phyloP scores from a whole-genome alignment of 2,888 invertebrate genomes.

The Apamea monoglypha region DNA sequence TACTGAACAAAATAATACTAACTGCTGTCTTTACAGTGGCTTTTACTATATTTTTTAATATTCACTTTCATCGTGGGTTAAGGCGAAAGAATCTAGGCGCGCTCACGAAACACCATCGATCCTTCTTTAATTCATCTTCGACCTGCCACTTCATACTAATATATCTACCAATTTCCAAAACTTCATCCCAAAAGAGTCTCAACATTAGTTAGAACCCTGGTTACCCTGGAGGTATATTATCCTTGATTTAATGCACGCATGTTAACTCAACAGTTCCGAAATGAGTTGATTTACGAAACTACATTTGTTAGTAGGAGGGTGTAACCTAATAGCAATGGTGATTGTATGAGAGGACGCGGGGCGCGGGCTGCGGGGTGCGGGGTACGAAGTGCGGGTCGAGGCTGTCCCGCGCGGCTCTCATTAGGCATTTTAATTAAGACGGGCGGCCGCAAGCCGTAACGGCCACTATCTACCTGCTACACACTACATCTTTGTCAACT shows the following conservation, averaged over 20 bases:
- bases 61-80: background rate
- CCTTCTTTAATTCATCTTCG: background rate
- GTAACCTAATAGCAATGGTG: conserved; percentile 61
- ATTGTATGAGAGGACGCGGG: conserved; percentile 52
- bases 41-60: background rate
- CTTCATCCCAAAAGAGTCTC: background rate
- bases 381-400: conserved; percentile 27
- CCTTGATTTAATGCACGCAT: conserved; percentile 21
- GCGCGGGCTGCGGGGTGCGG: conserved; percentile 21
- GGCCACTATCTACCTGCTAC: conserved; percentile 66
- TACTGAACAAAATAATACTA: background rate
- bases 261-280: conserved; percentile 33
- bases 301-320: conserved; percentile 57
- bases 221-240: background rate
- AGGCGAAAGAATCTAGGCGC: background rate
- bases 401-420: conserved; percentile 69
- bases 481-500: conserved; percentile 58
- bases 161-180: background rate
- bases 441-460: conserved; percentile 58
- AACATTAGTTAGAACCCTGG: background rate
- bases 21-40: background rate
- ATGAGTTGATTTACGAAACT: conserved; percentile 60
- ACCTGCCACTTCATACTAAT: background rate
- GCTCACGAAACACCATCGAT: background rate
- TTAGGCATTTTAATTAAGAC: conserved; percentile 82